These are phyloP conservation scores for Microtus montanus DNA, from an alignment of 2,113 vertebrate genomes.

Conservation along the genomic window DNA sequence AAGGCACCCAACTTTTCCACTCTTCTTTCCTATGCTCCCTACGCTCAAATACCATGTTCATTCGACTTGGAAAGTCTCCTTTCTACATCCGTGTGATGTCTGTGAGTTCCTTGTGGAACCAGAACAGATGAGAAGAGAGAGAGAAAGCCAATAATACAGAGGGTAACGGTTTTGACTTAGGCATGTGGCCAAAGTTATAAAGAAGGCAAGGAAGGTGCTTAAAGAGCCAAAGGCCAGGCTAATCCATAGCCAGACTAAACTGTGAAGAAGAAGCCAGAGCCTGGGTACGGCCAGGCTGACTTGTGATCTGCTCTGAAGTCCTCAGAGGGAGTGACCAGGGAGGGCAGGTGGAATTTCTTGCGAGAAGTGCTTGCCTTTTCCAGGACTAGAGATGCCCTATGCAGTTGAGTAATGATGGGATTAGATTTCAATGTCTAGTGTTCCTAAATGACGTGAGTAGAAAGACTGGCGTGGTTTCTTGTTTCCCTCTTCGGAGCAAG, in stretches of 20 bases:
- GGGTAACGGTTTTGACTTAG: background rate
- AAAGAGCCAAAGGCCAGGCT: background rate
- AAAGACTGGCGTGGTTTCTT: constrained; percentile 22
- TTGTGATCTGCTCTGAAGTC: constrained; percentile 3
- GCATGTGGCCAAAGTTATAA: background rate
- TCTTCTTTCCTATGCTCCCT: background rate
- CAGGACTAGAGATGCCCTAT: constrained; percentile 15
- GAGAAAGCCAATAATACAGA: background rate
- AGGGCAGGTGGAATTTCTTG: background rate
- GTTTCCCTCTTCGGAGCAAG: constrained; percentile 23
- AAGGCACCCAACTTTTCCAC: background rate
- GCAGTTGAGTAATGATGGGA: constrained; percentile 41
- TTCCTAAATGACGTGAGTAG: constrained; percentile 21
- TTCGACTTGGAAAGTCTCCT: background rate
- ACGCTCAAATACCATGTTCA: background rate
- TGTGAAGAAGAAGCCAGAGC: background rate
- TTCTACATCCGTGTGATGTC: background rate
- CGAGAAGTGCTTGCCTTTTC: constrained; percentile 37
- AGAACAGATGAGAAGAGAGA: background rate
- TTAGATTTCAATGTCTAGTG: constrained; percentile 38
- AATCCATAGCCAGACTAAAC: background rate
- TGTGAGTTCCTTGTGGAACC: background rate
- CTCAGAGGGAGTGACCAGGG: constrained; percentile 12
- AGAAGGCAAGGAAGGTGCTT: background rate
- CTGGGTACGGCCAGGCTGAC: background rate